Conservation (phyloP, 2,797 vertebrate genomes). For the Sebastes matsubarae region DNA sequence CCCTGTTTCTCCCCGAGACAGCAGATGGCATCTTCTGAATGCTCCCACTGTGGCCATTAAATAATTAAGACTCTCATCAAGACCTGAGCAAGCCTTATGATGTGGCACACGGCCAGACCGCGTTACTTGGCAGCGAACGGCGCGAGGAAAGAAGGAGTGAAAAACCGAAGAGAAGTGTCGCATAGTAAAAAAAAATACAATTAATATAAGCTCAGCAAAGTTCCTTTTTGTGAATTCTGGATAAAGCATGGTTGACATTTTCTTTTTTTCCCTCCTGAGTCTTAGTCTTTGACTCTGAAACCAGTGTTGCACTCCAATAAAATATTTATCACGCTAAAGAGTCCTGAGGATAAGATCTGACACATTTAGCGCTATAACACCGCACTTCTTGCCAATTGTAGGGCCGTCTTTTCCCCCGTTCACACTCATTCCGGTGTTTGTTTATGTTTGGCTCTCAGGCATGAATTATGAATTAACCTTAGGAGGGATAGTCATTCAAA, state of each 20-base stretch:
- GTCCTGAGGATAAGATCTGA: constrained; percentile 71
- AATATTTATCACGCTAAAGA: constrained; percentile 73
- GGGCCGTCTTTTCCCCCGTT: constrained; percentile 7
- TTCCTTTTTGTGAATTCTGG: constrained; percentile 50
- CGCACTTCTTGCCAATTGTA: constrained; percentile 42
- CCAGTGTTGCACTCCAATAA: constrained; percentile 63
- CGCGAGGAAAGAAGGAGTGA: constrained; percentile 23
- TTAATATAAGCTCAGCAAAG: constrained; percentile 13
- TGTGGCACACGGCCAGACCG: constrained; percentile 71
- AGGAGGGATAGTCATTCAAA: constrained; percentile 52
- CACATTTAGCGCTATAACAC: constrained; percentile 70
- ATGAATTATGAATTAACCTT: constrained; percentile 76
- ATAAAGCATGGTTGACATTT: constrained; percentile 60
- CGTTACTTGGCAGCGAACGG: constrained; percentile 59
- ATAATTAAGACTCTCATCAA: constrained; percentile 86
- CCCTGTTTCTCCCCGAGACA: constrained; percentile 65
- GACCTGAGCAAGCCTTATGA: constrained; percentile 77
- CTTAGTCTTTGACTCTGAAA: constrained; percentile 64
- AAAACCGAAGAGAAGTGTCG: constrained; percentile 14
- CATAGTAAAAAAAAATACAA: constrained; percentile 3
- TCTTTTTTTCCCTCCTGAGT: constrained; percentile 54
- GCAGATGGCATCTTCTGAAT: constrained; percentile 82
- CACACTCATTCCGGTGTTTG: constrained; percentile 61
- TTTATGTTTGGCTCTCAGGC: constrained; percentile 65
- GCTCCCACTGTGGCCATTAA: constrained; percentile 83